Conservation (phyloP, 2,113 vertebrate genomes). For the Serilophus lunatus region DNA sequence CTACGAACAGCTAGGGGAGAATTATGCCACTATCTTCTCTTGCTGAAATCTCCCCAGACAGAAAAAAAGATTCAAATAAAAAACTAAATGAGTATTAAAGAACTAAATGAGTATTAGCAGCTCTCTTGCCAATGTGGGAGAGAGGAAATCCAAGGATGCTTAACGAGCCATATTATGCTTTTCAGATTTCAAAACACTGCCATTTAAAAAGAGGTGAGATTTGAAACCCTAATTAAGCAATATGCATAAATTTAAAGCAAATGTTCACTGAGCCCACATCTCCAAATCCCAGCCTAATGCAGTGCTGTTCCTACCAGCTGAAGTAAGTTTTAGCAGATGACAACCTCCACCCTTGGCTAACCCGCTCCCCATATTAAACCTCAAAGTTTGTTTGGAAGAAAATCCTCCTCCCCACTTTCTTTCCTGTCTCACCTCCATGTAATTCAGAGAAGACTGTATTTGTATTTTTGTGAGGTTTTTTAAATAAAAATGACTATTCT, state of each 20-base stretch:
- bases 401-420: neutral
- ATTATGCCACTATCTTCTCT: neutral
- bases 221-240: conserved; percentile 30
- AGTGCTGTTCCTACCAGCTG: neutral
- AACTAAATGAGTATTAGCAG: neutral
- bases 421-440: neutral
- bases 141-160: neutral
- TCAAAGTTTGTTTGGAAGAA: conserved; percentile 31
- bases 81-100: neutral
- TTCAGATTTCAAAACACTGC: conserved; percentile 25
- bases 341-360: neutral
- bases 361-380: neutral
- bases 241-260: conserved; percentile 29
- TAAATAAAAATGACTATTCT: neutral
- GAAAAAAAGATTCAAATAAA: neutral
- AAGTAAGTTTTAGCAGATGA: neutral
- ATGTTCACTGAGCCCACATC: neutral
- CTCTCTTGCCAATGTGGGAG: neutral
- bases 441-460: neutral
- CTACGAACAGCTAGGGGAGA: neutral
- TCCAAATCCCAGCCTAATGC: conserved; percentile 30
- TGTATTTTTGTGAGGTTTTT: neutral
- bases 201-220: conserved; percentile 40
- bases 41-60: neutral
- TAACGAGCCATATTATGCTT: neutral